Evolutionary conservation across 2,888 invertebrate species (phyloP), one percentile per base, ranked within the genome.

Genomic region (Auanema freiburgensis): DNA sequence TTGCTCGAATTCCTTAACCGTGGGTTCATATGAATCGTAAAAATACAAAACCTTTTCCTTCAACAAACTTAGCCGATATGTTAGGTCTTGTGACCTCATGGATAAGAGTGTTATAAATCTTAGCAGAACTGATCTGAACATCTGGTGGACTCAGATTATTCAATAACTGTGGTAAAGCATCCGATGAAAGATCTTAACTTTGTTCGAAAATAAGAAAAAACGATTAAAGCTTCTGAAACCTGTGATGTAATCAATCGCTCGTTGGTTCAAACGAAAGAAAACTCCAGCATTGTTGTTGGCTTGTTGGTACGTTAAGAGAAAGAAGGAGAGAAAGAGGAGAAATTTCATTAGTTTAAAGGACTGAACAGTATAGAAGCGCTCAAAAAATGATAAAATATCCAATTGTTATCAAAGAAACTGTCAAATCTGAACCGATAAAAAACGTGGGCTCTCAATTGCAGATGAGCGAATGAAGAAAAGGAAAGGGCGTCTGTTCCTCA

Each of bases 31-130:
- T 18, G 24, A 43, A 33, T 16, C 25, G 12, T 11, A 41, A 56
- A 56, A 40, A 46, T 23, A 25, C 23, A n/a, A 25, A 52, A 54
- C 77, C 77, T 57, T 71, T 67, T 40, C 69, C 76, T 40, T 68
- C 67, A 12, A 79, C 59, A 44, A 79, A 80, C 12, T 69, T 70
- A 2, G 78, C 76, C 14, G 55, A 59, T 54, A 80, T 78, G 16
- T 70, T 61, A 6, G 80, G 80, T 53, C 59, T 66, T 3, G 70
- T 59, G 1, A 72, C 68, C 10, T 68, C 66, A 33, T 70, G 68
- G 16, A 62, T 43, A 14, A 57, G 23, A n/a, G 62, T 62, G n/a
- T 62, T 43, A 3, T 43, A 63, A 18, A 65, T 63, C 16, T 53
- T 69, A 4, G 67, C 73, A 10, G 67, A 42, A 33, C 61, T 59